These are phyloP conservation scores for Desoria tigrina DNA, from an alignment of 2,888 invertebrate genomes.

Conservation along the genomic window DNA sequence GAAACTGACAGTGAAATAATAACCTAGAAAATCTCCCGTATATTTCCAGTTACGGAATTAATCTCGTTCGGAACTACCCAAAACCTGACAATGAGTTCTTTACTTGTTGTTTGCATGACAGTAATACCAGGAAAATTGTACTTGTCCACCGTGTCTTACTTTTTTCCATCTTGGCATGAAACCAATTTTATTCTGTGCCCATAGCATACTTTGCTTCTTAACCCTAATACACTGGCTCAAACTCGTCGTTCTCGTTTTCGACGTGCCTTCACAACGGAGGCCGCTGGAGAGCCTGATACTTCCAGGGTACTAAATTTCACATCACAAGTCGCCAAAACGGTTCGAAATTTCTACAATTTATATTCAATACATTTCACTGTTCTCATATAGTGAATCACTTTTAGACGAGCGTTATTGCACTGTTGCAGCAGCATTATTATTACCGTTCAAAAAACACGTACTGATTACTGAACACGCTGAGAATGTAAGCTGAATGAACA, in stretches of 20 bases:
- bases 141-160: background rate
- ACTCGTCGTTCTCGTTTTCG: constrained; percentile 80
- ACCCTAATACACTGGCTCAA: constrained; percentile 80
- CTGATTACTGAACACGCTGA: too few species aligned
- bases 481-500: too few species aligned
- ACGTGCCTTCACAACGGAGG: constrained; percentile 72
- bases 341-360: constrained; percentile 39
- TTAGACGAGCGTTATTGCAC: constrained; percentile 12
- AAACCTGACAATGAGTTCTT: constrained; percentile 6
- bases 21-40: background rate
- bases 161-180: constrained; percentile 7
- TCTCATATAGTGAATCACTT: constrained; percentile 7
- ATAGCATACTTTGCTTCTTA: constrained; percentile 72
- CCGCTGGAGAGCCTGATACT: constrained; percentile 51
- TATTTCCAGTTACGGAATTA: background rate
- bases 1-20: background rate
- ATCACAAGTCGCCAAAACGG: constrained; percentile 53
- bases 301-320: constrained; percentile 53
- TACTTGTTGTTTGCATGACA: constrained; percentile 9
- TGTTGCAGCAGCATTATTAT: background rate
- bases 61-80: background rate
- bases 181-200: constrained; percentile 26
- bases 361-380: background rate
- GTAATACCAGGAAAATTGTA: background rate
- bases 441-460: too few species aligned